Percentiles rank a stretch among this genome's conserved stretches.
These are phyloP conservation scores for Mormoops blainvillei DNA, from an alignment of 2,113 vertebrate genomes.

Conservation along the genomic window DNA sequence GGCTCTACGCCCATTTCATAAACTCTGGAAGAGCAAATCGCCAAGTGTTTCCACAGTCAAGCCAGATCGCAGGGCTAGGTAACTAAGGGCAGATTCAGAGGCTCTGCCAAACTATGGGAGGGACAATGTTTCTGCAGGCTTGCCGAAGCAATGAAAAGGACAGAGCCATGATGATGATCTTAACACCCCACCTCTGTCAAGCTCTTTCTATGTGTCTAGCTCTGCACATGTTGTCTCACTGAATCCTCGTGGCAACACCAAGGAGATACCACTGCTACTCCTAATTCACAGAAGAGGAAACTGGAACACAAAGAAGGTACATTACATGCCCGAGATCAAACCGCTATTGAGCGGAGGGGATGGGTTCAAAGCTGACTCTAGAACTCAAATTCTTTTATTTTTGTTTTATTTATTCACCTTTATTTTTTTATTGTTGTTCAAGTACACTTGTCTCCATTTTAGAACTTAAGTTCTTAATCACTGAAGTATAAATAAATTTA, in stretches of 20 bases:
- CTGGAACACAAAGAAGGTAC: background rate
- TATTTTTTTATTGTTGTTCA: too few species aligned
- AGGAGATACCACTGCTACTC: background rate
- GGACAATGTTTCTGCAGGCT: background rate
- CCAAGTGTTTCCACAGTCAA: background rate
- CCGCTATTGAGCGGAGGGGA: background rate
- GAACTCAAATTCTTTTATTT: background rate
- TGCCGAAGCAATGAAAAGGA: too few species aligned
- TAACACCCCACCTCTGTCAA: background rate
- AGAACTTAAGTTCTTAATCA: background rate
- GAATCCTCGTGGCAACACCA: background rate
- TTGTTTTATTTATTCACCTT: too few species aligned
- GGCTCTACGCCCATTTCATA: too few species aligned
- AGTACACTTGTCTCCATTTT: too few species aligned
- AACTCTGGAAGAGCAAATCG: background rate
- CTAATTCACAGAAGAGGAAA: background rate
- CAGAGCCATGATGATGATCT: background rate
- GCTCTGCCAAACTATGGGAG: background rate
- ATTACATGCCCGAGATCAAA: background rate
- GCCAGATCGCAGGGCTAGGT: background rate
- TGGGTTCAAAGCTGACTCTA: background rate
- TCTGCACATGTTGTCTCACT: background rate
- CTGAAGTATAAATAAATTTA: background rate
- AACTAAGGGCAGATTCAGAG: background rate
- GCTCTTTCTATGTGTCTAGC: accelerated